Percentiles rank a stretch among this genome's conserved stretches.
Evolutionary conservation across 2,113 vertebrate species (phyloP).

Genomic region (Pseudopodoces humilis): DNA sequence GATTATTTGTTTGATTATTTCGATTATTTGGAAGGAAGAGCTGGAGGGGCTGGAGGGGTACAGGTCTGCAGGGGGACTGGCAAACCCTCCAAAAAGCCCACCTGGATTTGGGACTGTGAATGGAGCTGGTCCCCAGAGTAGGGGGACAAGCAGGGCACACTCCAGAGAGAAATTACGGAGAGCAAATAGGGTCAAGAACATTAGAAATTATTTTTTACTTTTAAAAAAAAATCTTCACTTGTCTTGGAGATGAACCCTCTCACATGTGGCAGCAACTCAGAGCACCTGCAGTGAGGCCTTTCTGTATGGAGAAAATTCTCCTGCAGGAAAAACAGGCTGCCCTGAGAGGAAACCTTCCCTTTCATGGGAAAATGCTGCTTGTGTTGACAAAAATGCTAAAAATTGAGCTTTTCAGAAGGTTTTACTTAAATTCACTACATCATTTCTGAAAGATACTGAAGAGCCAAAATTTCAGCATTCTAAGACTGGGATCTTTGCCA

Average conservation of each 20-base stretch:
- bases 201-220: background rate
- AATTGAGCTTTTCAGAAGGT: background rate
- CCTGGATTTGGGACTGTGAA: background rate
- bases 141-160: background rate
- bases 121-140: background rate
- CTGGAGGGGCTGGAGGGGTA: background rate
- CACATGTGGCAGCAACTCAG: background rate
- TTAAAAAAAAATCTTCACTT: background rate
- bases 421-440: background rate
- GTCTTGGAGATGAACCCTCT: background rate
- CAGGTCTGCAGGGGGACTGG: background rate
- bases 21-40: background rate
- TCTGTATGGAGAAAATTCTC: background rate
- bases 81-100: background rate
- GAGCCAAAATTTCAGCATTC: background rate
- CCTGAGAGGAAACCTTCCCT: background rate
- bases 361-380: background rate
- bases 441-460: background rate
- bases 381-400: background rate
- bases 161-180: background rate
- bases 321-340: background rate
- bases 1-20: background rate
- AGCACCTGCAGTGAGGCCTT: background rate
- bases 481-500: background rate
- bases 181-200: background rate